Evolutionary conservation across 2,113 vertebrate species (phyloP), one percentile per base, ranked within the genome.

Genomic region (Theristicus caerulescens): DNA sequence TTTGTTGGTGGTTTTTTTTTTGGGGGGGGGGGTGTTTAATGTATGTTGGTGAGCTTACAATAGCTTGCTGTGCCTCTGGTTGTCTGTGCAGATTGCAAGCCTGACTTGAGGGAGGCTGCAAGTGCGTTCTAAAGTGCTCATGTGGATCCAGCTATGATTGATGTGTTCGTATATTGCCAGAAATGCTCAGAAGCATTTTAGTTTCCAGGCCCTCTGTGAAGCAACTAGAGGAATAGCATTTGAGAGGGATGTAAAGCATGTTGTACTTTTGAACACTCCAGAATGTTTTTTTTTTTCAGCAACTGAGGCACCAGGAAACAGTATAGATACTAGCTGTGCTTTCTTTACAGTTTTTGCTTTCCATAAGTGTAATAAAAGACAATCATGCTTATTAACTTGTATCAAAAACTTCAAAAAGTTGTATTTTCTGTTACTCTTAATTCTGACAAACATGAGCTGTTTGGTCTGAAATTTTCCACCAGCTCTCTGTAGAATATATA

Each of bases 61-160:
- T 4, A 79, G n/a, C 19, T 72, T 51, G 46, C 52, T 58, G 18
- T 95, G 34, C 61, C 34, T 62, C 62, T 88, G n/a, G n/a, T 49
- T 84, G 10, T 27, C 22, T 9, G 26, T 72, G 77, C 49, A 42
- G 69, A 11, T 44, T 55, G 44, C n/a, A 51, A 69, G 40, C 55
- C 44, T 86, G 57, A 44, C 32, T 58, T 29, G 31, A 40, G 46
- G 42, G 27, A 86, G 51, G 73, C 73, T 73, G 51, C 40, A 70
- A 1, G 16, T 31, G 34, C 77, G 21, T 61, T 83, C 29, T 61
- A 1, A 47, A 90, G 70, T 2, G 3, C 24, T 70, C 3, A 0
- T 11, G 26, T 46, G 70, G n/a, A 77, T 74, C 36, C 55, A 72
- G 29, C 65, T 65, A 0, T 22, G 51, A 13, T 13, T 42, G 27